Percentiles rank a stretch among this genome's conserved stretches.
Conservation (phyloP, 2,113 vertebrate species). For the Pelusios castaneus region DNA sequence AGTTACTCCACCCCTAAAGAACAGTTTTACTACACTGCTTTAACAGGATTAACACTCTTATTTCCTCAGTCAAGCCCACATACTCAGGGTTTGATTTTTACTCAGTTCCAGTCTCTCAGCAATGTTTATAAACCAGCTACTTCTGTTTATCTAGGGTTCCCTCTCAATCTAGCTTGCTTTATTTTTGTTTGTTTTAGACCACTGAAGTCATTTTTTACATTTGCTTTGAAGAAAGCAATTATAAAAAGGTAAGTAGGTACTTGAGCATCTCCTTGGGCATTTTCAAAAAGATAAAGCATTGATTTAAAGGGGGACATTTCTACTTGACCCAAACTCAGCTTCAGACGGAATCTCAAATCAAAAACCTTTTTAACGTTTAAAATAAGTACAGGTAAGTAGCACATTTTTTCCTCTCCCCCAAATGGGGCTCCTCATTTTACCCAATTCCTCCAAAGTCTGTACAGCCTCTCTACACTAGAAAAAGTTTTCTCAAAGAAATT, state of each 20-base stretch:
- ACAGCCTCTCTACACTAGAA: no score
- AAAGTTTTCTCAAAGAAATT: not conserved
- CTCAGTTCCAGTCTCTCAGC: not conserved
- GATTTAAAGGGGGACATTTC: no score
- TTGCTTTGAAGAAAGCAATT: not conserved
- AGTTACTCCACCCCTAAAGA: not conserved
- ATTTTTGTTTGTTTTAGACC: not conserved
- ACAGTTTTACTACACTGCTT: not conserved
- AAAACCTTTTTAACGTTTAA: not conserved
- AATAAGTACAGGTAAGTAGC: not conserved
- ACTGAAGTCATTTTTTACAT: not conserved
- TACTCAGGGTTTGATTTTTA: not conserved
- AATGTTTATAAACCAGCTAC: not conserved
- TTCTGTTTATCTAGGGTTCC: not conserved
- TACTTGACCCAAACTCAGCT: not conserved
- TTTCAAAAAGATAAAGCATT: not conserved
- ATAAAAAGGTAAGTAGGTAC: not conserved
- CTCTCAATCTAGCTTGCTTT: not conserved
- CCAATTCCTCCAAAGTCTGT: not conserved
- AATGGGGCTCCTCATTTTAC: not conserved
- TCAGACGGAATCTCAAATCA: not conserved
- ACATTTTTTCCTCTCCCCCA: not conserved
- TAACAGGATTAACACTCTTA: not conserved
- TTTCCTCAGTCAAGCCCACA: slow-evolving; percentile 18
- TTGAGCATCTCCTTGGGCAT: not conserved